Base-by-base conservation (phyloP, 2,888 invertebrate genomes). In the Caenorhabditis angaria region DNA sequence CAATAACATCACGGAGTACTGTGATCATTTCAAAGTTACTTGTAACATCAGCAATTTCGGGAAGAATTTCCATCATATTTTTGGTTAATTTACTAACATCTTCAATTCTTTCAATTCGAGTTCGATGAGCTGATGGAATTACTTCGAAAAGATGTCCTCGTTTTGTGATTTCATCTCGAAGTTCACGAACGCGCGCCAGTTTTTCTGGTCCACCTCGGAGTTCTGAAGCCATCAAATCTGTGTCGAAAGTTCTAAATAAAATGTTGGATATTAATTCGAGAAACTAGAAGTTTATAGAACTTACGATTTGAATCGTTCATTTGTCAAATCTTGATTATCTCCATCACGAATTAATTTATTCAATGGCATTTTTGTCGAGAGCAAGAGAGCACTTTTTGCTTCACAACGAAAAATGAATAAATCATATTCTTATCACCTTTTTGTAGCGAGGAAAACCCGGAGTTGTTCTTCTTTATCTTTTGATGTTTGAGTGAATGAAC, bases 301-400 rank as follows among this genome's bases (percentile, higher is more conserved):
- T 50, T 64, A 79, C 48, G 76, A 70, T 53, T 77, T 77, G 54
- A 65, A 63, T 28, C 83, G 61, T 51, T 83, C 83, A 24, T 77
- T 66, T 10, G 80, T 78, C 68, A 83, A 65, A 64, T 82, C 82
- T 25, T 78, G 78, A 63, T 83, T 82, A 68, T 82, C 80, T 27
- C 74, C 74, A 29, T 66, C 70, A 25, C 67, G 67, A 61, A 81
- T 81, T 35, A 65, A 65, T 35, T 67, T 70, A 61, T 81, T 81
- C 73, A 79, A 53, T 24, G 72, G 64, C 72, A 68, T 72, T 56
- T 14, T 56, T 56, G 12, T 41, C 32, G 32, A 5, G 5, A 41
- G 18, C 41, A 41, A 32, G 5, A 10, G 10, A 32, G 10, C 10
- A 50, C n/a, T 22, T 50, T 20, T 50, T 24, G n/a, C 20, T 20